Evolutionary conservation across 2,797 vertebrate genomes (phyloP).

Genomic region (Phrynocephalus guinanensis): DNA sequence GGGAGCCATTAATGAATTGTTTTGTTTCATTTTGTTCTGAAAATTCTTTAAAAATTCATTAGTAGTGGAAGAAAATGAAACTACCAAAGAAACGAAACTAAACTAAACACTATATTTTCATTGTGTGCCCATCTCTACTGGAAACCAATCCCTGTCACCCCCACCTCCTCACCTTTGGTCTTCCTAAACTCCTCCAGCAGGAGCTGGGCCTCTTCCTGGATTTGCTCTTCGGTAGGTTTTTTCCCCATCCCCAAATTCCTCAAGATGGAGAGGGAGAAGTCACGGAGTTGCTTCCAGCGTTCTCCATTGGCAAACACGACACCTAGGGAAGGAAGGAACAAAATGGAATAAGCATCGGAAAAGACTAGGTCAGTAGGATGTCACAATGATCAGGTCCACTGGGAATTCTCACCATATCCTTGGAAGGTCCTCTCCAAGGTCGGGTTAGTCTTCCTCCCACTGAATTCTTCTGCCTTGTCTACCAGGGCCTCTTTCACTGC

Average conservation of each 20-base stretch:
- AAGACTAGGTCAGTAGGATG: too few species aligned
- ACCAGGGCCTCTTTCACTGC: conserved; percentile 81
- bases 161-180: conserved; percentile 17
- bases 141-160: neutral
- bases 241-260: conserved; percentile 73
- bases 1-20: too few species aligned
- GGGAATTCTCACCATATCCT: conserved; percentile 53
- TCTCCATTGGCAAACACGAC: conserved; percentile 53
- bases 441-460: conserved; percentile 59
- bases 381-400: rapidly evolving
- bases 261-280: conserved; percentile 60
- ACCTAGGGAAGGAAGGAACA: neutral
- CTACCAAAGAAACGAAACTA: too few species aligned
- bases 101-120: too few species aligned
- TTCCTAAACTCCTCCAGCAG: conserved; percentile 65
- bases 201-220: conserved; percentile 61
- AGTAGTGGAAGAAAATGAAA: too few species aligned
- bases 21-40: too few species aligned
- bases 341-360: too few species aligned
- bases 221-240: conserved; percentile 62
- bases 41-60: too few species aligned
- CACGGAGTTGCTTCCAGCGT: conserved; percentile 48
- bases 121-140: too few species aligned
- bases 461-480: conserved; percentile 80
- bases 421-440: conserved; percentile 59